Evolutionary conservation across 2,113 vertebrate genomes (phyloP), one percentile per base, ranked within the genome.

Genomic region (Tympanuchus pallidicinctus): DNA sequence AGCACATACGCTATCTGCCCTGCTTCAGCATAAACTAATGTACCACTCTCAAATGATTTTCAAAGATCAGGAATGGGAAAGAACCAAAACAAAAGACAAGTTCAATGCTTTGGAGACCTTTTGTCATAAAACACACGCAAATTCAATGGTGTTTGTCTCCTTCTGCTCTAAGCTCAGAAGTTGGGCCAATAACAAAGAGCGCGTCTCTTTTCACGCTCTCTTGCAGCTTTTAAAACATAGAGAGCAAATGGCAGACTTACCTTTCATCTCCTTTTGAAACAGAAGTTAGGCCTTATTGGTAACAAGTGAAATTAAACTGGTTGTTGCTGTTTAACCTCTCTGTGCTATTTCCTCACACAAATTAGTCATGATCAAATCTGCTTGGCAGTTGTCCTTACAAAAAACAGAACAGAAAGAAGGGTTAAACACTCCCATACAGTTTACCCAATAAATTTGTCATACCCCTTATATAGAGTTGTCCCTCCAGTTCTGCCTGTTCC

Each of bases 401-500:
- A 95, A 95, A 94, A 78, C 83, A 93, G 86, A 86, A 96, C 63
- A 92, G 75, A 95, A 80, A 91, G 89, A 95, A 96, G 93, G 90
- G 89, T 96, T 94, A 97, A 96, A 90, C 77, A 95, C 97, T 97
- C 97, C 97, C 96, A 96, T 95, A 94, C 95, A 96, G 97, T 97
- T 97, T 97, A 95, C 88, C 36, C 93, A 83, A 95, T 86, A 96
- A 95, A 90, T 96, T 96, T 96, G 97, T 98, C 96, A 97, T 98
- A 91, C 88, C 86, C 97, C 96, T 97, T 98, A 98, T 97, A 98
- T 97, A 98, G 97, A 98, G 96, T 83, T 43, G 92, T 95, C 93
- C 74, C 97, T 97, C 98, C 96, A 94, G 98, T 97, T 97, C 27
- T 93, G 93, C 98, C 97, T 97, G 98, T 96, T 97, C 67, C 93